Conservation (phyloP, 2,113 vertebrate species). For the Sceloporus undulatus region DNA sequence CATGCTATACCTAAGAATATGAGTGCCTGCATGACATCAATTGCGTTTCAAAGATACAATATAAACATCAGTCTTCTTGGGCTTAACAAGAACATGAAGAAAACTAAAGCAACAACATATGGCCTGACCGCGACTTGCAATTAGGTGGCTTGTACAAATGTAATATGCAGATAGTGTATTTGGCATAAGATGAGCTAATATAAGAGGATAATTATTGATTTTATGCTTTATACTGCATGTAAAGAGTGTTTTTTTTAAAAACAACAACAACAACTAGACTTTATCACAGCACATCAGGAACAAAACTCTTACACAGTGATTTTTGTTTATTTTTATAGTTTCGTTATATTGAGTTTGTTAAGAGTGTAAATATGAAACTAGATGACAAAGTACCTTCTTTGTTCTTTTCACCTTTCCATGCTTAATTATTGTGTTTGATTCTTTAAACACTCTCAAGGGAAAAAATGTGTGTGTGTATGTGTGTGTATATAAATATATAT, state of each 20-base stretch:
- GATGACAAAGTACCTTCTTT: slow-evolving; percentile 59
- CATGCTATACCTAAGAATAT: slow-evolving; percentile 60
- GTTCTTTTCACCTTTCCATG: slow-evolving; percentile 73
- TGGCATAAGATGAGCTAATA: slow-evolving; percentile 73
- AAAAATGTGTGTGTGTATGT: slow-evolving; percentile 1
- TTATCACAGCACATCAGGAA: slow-evolving; percentile 81
- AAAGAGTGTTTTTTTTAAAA: slow-evolving; percentile 70
- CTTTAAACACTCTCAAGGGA: slow-evolving; percentile 77
- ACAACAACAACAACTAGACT: slow-evolving; percentile 71
- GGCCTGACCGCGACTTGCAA: slow-evolving; percentile 22
- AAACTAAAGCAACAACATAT: slow-evolving; percentile 52
- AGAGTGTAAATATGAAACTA: slow-evolving; percentile 73
- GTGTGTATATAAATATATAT: slow-evolving; percentile 66
- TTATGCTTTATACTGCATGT: slow-evolving; percentile 84
- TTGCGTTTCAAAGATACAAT: slow-evolving; percentile 47
- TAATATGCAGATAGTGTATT: slow-evolving; percentile 65
- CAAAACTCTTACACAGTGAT: slow-evolving; percentile 73
- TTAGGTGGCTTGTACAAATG: slow-evolving; percentile 71
- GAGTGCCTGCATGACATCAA: slow-evolving; percentile 73
- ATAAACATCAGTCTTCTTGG: slow-evolving; percentile 63
- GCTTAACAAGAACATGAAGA: slow-evolving; percentile 57
- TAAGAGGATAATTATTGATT: slow-evolving; percentile 73
- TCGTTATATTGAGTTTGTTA: slow-evolving; percentile 76
- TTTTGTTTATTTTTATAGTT: slow-evolving; percentile 82
- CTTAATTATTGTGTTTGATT: slow-evolving; percentile 72